Evolutionary conservation across 2,113 vertebrate genomes (phyloP).

Genomic region (Pitta sordida): DNA sequence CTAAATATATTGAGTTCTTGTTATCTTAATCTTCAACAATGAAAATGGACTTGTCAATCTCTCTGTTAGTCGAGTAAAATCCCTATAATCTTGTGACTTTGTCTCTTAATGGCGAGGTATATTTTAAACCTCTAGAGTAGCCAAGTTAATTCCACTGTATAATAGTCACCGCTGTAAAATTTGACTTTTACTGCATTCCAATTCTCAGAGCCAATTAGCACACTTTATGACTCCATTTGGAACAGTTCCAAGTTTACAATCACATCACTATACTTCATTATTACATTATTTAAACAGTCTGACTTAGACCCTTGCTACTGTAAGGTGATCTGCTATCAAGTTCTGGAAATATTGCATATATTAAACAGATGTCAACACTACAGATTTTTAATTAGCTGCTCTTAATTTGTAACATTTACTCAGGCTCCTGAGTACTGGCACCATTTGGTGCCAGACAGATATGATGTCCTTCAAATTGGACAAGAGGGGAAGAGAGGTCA

Average conservation of each 20-base stretch:
- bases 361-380: conserved; percentile 62
- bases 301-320: conserved; percentile 33
- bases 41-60: background rate
- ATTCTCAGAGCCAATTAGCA: conserved; percentile 66
- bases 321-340: conserved; percentile 30
- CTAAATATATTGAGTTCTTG: conserved; percentile 5
- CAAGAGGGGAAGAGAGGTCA: background rate
- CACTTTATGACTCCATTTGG: conserved; percentile 71
- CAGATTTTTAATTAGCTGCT: conserved; percentile 59
- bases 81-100: conserved; percentile 6
- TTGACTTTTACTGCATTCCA: conserved; percentile 57
- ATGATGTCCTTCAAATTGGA: background rate
- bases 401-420: conserved; percentile 41
- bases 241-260: conserved; percentile 61
- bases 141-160: conserved; percentile 59
- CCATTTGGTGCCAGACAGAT: conserved; percentile 6
- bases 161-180: conserved; percentile 57
- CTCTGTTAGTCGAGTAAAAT: background rate
- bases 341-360: conserved; percentile 41
- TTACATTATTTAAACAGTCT: conserved; percentile 65
- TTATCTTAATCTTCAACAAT: conserved; percentile 11
- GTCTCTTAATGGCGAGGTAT: background rate
- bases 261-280: conserved; percentile 54
- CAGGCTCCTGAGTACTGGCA: background rate
- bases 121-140: conserved; percentile 46